phyloP scores from a whole-genome alignment of 2,113 vertebrate species.

The Eptatretus burgeri region DNA sequence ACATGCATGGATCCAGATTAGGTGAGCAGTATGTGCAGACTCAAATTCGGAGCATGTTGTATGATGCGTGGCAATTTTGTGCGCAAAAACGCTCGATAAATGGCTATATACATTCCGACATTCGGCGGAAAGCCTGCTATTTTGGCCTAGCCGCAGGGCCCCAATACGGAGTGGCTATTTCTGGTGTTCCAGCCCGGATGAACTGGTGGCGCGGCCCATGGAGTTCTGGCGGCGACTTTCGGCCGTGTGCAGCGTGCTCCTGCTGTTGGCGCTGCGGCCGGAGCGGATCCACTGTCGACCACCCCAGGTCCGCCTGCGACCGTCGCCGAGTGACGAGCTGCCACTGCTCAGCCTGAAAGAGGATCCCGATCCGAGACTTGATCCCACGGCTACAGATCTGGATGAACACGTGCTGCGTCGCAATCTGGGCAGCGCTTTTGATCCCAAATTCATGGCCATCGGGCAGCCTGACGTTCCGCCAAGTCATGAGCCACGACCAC shows the following conservation, averaged over 20 bases:
- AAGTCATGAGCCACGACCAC: not conserved
- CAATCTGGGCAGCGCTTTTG: not conserved
- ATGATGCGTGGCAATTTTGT: too few relatives aligned
- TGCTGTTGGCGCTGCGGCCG: constrained; percentile 2
- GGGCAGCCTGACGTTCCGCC: not conserved
- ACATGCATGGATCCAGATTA: too few relatives aligned
- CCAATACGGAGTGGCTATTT: too few relatives aligned
- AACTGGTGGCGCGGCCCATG: not conserved
- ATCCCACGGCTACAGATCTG: constrained; percentile 1
- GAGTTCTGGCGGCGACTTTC: not conserved
- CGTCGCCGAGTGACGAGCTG: constrained; percentile 1
- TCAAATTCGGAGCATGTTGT: too few relatives aligned
- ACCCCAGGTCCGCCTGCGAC: not conserved
- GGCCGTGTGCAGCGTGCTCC: constrained; percentile 3
- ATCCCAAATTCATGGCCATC: constrained; percentile 3
- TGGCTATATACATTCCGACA: too few relatives aligned
- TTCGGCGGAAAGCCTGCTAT: too few relatives aligned
- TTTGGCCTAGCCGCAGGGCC: too few relatives aligned
- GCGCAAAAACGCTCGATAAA: too few relatives aligned
- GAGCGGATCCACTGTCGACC: constrained; percentile 4
- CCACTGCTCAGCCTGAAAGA: not conserved
- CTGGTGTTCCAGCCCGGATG: too few relatives aligned
- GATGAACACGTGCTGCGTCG: constrained; percentile 5
- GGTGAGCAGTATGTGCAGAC: too few relatives aligned
- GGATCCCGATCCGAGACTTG: not conserved